Base-by-base conservation (phyloP, 2,797 vertebrate species). In the Syngnathus acus region DNA sequence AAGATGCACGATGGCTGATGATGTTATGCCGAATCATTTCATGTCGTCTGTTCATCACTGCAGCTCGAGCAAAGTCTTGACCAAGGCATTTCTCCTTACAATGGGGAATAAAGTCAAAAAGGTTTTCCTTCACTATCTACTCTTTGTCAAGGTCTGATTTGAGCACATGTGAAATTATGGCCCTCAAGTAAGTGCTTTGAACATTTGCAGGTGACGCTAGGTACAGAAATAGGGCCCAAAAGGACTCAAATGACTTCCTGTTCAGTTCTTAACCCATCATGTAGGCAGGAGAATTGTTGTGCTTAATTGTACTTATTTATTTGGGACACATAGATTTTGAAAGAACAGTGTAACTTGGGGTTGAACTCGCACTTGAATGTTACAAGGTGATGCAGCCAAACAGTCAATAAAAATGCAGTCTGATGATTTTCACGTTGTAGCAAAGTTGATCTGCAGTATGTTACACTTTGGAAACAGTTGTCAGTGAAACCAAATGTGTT, bases 401-500 rank as follows among this genome's bases (percentile, higher is more conserved):
- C 17, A 19, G n/a, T 13, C 21, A 11, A 42, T 11, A 4, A 57
- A 38, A 4, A 60, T 21, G 4, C 42, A 39, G 9, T 21, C 38
- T 61, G 17, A 9, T 23, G 19, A 21, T 60, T 60, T 1, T 10
- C 21, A 21, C 6, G 14, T 13, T 38, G 9, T 23, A 4, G 7
- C 23, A 45, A 62, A 21, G 6, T 50, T 62, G 72, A 66, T 60
- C 39, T n/a, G 16, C 37, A 23, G 51, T 19, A 65, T 19, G 50
- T 58, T 26, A 11, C 39, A 53, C 39, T 4, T 39, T 38, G 59
- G 62, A 77, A 64, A 78, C 73, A 72, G 13, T 26, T 19, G 55
- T 21, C 77, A 87, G 75, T 76, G 63, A 85, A 78, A 80, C 81
- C 80, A 86, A 86, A 83, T 78, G 14, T 79, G 80, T 71, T 79